phyloP scores from a whole-genome alignment of 2,888 invertebrate genomes.

The Philaethria dido region DNA sequence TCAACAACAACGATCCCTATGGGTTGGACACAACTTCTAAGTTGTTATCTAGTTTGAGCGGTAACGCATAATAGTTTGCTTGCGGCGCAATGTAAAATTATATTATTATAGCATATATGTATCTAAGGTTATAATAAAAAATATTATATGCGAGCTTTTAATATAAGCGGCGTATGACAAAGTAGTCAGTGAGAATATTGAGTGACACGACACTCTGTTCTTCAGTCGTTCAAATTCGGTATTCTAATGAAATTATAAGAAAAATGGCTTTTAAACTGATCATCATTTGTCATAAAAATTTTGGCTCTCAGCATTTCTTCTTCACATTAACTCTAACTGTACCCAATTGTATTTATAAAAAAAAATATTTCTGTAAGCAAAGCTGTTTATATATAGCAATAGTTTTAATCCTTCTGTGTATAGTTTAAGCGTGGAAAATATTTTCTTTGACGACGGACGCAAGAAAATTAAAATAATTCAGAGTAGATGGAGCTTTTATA shows the following conservation, averaged over 20 bases:
- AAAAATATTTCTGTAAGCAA: no score
- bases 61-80: constrained; percentile 24
- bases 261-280: no score
- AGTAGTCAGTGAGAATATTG: no score
- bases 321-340: no score
- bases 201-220: no score
- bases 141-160: neutral
- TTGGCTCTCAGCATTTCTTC: no score
- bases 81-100: constrained; percentile 32
- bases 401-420: neutral
- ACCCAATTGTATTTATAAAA: no score
- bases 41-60: constrained; percentile 34
- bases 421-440: neutral
- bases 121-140: neutral
- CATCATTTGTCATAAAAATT: no score
- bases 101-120: constrained; percentile 16
- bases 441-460: neutral
- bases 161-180: no score
- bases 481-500: neutral
- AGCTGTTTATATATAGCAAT: no score
- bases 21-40: constrained; percentile 25
- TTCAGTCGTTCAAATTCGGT: no score
- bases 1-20: constrained; percentile 26
- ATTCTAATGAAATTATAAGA: no score
- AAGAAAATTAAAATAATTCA: neutral